Evolutionary conservation across 2,113 vertebrate species (phyloP), one percentile per base, ranked within the genome.

Genomic region (Lipophrys pholis): DNA sequence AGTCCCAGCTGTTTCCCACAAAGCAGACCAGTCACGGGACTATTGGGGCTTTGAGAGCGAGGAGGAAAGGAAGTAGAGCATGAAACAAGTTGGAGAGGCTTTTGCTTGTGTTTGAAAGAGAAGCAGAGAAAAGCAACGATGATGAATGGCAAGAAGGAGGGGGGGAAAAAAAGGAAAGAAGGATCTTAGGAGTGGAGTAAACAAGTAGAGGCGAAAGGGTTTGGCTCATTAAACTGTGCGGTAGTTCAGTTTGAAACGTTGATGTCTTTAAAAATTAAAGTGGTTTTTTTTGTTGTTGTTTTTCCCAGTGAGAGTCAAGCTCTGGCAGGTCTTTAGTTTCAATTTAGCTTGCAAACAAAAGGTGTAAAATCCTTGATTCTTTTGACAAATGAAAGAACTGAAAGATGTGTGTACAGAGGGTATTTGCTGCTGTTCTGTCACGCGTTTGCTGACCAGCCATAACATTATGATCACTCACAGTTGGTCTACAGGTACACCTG

Each of bases 1-100:
- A 64, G 39, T 55, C 38, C 14, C 30, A 30, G 40, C 48, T 52
- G 52, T 70, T 74, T 54, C 16, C n/a, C 63, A 17, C 54, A 49
- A 42, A 65, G 55, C 59, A 5, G 35, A 38, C 48, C 38, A 49
- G 73, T 67, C 78, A 54, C 48, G 50, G 10, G 40, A 53, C 50
- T 35, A 42, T 66, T 8, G 5, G 61, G 65, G 55, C 39, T 78
- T 53, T 64, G 17, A 63, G 71, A 42, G 51, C 35, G 21, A 42
- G 39, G 61, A 54, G 52, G 58, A 57, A 63, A 66, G 62, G 61
- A 79, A 85, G 63, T 66, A 69, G 64, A 73, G 76, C 73, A 41
- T 80, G 60, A 76, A 77, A 83, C 65, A 60, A 69, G 65, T 73
- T 58, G 45, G 73, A 72, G 67, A 81, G 74, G 78, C n/a, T 41